Base-by-base conservation (phyloP, 2,113 vertebrate genomes). In the Podarcis raffonei region DNA sequence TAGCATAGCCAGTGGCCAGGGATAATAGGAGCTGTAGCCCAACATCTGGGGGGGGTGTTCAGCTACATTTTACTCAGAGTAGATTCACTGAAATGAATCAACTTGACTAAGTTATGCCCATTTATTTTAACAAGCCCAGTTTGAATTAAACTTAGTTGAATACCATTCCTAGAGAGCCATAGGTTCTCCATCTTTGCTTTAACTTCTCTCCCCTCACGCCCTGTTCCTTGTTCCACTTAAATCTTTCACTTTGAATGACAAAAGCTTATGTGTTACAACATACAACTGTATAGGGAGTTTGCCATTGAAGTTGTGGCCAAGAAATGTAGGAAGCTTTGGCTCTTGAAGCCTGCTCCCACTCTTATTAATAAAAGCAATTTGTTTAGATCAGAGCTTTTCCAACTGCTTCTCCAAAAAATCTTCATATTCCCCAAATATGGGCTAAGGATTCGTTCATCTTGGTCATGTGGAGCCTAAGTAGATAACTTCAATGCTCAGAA, bases 401-500 rank as follows among this genome's bases (percentile, higher is more conserved):
- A 78, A 35, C 32, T 79, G 27, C 39, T 20, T 81, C 37, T 84
- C 16, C n/a, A 79, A 83, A 84, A 80, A 72, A 9, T 8, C 5
- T 30, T 23, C 15, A 53, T 57, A 35, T 62, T 9, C 6, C 20
- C 23, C 23, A 81, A 79, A 27, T 59, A 20, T 62, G 12, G n/a
- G 5, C 57, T 35, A 35, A 35, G 15, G 86, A 13, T 48, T 91
- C 72, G 2, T 59, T 20, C 75, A 18, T 37, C 48, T 0, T 68
- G 78, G 30, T 89, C 80, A 32, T 69, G 9, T 15, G 13, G 30
- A 66, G 69, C 39, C 65, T 78, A 16, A 5, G 15, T 4, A 32
- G 18, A 57, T 81, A 91, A 84, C 86, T 48, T 22, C 84, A 71
- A 90, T 25, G 89, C n/a, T 37, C 4, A 42, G 16, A 62, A 62